Evolutionary conservation across 2,888 invertebrate genomes (phyloP), one percentile per base, ranked within the genome.

Genomic region (Phaedon cochleariae): DNA sequence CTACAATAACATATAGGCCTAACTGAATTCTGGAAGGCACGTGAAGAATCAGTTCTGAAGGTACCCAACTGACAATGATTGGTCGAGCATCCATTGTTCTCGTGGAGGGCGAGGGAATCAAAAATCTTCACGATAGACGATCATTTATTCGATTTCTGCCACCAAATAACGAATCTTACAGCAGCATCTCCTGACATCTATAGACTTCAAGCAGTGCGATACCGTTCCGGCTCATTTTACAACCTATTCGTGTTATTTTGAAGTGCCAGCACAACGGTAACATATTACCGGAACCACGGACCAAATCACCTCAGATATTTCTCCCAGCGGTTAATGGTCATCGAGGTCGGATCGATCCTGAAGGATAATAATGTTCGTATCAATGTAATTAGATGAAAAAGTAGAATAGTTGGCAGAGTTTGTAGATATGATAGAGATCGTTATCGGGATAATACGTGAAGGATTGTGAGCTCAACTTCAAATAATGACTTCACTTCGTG

Each of bases 261-360:
- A 62, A 52, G 62, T 53, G 62, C 53, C 55, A 26, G 45, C 34
- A 34, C 18, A 31, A 59, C 61, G 65, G 63, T 59, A 67, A 65
- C 59, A 64, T 69, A 67, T 63, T 52, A 67, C 49, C 58, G 48
- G 62, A 58, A 67, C 62, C 57, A 53, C 34, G 26, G 22, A 58
- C 55, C 62, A 63, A 68, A 68, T 68, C 66, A 59, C 65, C 68
- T 55, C 65, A 62, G 41, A 59, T 62, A 54, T 63, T 65, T 22
- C 62, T 57, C 55, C 60, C 21, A 26, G 63, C 53, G 64, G 63
- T 53, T 58, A 58, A 62, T 62, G 57, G 69, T 62, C 60, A 61
- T 65, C 60, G 45, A 60, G 59, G 21, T 49, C 21, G 52, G 45
- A 64, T 64, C 64, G 64, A 69, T 66, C 34, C 37, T 57, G 64